phyloP scores from a whole-genome alignment of 2,797 vertebrate genomes.

The Enteromius viviparus region DNA sequence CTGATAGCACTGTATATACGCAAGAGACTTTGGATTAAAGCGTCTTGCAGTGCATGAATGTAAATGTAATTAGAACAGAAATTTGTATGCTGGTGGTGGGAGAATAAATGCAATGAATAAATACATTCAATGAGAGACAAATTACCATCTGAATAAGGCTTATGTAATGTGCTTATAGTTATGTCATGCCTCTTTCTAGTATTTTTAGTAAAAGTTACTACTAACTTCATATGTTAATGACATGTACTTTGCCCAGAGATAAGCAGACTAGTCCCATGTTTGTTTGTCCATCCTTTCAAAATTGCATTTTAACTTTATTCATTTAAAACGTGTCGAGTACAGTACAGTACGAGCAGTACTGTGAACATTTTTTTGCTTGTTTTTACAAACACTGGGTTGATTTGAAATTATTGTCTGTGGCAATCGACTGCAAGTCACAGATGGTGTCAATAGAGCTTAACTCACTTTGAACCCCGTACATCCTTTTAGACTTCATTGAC shows the following conservation, averaged over 20 bases:
- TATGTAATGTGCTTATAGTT: not conserved
- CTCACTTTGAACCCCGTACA: not conserved
- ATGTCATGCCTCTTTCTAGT: too few relatives aligned
- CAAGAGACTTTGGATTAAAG: not conserved
- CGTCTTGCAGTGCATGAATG: not conserved
- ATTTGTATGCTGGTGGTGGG: not conserved
- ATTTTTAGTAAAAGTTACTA: too few relatives aligned
- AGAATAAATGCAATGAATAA: not conserved
- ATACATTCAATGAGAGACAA: not conserved
- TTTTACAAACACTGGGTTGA: not conserved
- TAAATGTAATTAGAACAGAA: not conserved
- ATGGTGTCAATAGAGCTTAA: conserved; percentile 14
- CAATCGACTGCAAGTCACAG: conserved; percentile 3
- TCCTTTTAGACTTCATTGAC: conserved; percentile 21
- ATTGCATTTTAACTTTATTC: not conserved
- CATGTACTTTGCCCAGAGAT: too few relatives aligned
- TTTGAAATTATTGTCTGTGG: not conserved
- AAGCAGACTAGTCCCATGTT: too few relatives aligned
- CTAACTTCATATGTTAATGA: too few relatives aligned
- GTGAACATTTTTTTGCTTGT: not conserved
- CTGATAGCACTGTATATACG: not conserved
- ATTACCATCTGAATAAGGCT: not conserved
- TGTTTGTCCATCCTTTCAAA: not conserved
- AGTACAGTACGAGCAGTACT: too few relatives aligned
- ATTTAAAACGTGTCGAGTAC: not conserved